Base-by-base conservation (phyloP, 2,888 invertebrate genomes). In the Oxytorus armatus region DNA sequence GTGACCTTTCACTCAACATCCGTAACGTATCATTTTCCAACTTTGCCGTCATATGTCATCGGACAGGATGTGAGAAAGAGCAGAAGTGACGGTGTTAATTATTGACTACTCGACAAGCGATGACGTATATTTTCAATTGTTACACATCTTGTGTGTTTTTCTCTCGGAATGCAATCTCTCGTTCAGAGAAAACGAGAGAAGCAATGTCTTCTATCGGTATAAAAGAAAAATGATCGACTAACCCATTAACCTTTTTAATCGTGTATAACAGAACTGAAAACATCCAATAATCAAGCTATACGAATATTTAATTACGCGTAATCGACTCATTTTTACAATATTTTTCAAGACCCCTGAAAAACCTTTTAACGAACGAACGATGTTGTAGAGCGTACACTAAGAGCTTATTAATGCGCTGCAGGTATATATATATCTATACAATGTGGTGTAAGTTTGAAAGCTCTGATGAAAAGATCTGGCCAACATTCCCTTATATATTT, bases 1-100 rank as follows among this genome's bases (percentile, higher is more conserved):
- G n/a, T 65, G 29, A 29, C 18, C 53, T 65, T 77, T 57, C 39
- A 57, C 57, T 65, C 57, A 25, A 16, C n/a, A 42, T 44, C 70
- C 18, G 16, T 10, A 21, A 57, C 39, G n/a, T 65, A 70, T 70
- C 65, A 11, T 44, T 73, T 49, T 21, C 3, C 10, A n/a, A 33
- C 14, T 47, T 74, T 65, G 36, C 42, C 53, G 53, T 57, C 23
- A 61, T 47, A 14, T 29, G 16, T 16, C 16, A 25, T n/a, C 14
- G 23, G 18, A 23, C n/a, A n/a, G 29, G 14, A 63, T 63, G 29
- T 11, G 7, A 49, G n/a, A 51, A 36, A 23, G 14, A 36, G 18
- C 23, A 14, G 23, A 21, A 76, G 53, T 44, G 36, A 65, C 49
- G 55, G 23, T 29, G 4, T 18, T 33, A 44, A 76, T 33, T 51